Conservation (phyloP, 2,113 vertebrate species). For the Hyperopisus bebe region DNA sequence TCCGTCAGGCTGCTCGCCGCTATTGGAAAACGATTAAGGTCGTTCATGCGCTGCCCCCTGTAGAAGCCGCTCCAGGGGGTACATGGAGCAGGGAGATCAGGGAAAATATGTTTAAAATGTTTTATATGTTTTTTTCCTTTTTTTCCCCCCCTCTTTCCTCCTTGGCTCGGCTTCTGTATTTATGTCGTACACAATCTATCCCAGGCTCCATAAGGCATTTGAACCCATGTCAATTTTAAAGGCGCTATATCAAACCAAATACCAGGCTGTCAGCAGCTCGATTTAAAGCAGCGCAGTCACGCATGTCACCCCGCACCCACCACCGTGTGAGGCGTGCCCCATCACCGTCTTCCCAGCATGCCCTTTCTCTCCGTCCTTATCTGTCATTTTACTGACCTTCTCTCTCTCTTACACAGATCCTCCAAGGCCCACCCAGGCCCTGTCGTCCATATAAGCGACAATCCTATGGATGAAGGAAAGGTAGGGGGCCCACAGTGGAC, state of each 20-base stretch:
- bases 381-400: neutral
- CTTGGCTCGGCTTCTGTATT: neutral
- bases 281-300: neutral
- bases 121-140: neutral
- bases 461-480: conserved; percentile 97
- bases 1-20: neutral
- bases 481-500: conserved; percentile 44
- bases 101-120: neutral
- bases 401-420: conserved; percentile 63
- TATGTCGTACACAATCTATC: neutral
- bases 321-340: neutral
- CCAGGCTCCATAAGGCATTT: neutral
- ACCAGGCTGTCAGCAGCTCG: neutral
- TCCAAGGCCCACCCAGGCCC: conserved; percentile 97
- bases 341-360: neutral
- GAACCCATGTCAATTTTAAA: neutral
- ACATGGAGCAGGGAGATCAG: neutral
- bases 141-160: neutral
- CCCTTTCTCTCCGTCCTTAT: neutral
- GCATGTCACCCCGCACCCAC: neutral
- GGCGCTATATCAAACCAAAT: neutral
- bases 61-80: neutral
- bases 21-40: neutral
- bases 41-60: neutral
- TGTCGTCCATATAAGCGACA: conserved; percentile 97